phyloP scores from a whole-genome alignment of 2,797 vertebrate species.

The Gallinago stenura region DNA sequence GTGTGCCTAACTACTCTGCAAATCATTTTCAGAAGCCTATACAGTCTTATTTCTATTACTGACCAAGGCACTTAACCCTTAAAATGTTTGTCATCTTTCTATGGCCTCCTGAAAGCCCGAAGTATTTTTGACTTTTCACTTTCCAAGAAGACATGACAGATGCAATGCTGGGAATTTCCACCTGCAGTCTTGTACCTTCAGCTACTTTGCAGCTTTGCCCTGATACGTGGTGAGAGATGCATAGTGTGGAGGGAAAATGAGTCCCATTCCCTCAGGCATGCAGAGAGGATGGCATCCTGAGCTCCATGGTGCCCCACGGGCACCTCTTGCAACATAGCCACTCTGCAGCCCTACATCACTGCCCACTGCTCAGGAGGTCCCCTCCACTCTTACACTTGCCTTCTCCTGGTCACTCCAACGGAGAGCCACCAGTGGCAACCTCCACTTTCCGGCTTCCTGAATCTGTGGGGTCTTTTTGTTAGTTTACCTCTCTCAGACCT shows the following conservation, averaged over 20 bases:
- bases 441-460: not conserved
- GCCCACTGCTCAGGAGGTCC: not conserved
- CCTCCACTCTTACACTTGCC: not conserved
- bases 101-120: not conserved
- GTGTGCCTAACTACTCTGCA: not conserved
- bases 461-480: not conserved
- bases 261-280: fast-evolving
- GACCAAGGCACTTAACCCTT: not conserved
- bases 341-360: not conserved
- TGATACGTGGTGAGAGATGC: fast-evolving
- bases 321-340: not conserved
- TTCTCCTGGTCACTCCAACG: fast-evolving
- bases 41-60: not conserved
- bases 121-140: not conserved
- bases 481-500: not conserved
- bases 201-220: not conserved
- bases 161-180: not conserved
- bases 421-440: not conserved
- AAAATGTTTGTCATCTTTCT: not conserved
- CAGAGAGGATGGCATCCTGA: fast-evolving
- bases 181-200: not conserved
- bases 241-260: fast-evolving
- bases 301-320: not conserved
- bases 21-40: not conserved
- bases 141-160: not conserved